A percentile compares a stretch with the other conserved stretches of the same genome.
phyloP scores from a whole-genome alignment of 2,797 vertebrate genomes.

The Centropyge bicolor region DNA sequence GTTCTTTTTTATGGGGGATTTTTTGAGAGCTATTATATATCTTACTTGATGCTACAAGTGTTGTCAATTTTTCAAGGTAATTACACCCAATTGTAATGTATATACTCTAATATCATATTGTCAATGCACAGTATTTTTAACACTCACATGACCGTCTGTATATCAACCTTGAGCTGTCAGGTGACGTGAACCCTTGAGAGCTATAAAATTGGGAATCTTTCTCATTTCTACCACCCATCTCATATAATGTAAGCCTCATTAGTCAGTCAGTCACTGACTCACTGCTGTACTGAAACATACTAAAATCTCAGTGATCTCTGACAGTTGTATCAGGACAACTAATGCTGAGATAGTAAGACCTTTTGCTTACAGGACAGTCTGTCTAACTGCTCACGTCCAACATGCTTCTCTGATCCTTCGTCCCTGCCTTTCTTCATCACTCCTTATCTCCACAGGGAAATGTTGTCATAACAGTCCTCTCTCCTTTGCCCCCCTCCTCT shows the following conservation, averaged over 20 bases:
- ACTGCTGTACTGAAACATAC: not conserved
- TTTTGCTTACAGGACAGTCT: conserved; percentile 6
- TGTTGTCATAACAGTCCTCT: conserved; percentile 16
- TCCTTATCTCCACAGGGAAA: conserved; percentile 33
- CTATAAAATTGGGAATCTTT: not conserved
- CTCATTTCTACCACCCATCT: not conserved
- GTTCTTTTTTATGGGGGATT: too few species aligned
- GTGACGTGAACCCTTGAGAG: too few species aligned
- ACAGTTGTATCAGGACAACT: not conserved
- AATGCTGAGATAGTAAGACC: not conserved
- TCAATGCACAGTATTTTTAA: not conserved
- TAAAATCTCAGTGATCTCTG: not conserved
- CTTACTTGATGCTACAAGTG: too few species aligned
- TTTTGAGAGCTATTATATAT: too few species aligned
- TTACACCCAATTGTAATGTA: too few species aligned
- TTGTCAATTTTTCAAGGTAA: too few species aligned
- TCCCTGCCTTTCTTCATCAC: conserved; percentile 36
- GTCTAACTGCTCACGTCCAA: conserved; percentile 12
- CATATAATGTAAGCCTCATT: not conserved
- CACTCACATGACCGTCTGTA: not conserved
- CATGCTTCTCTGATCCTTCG: conserved; percentile 31
- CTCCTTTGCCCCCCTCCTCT: not conserved
- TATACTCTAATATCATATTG: too few species aligned
- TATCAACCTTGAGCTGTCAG: too few species aligned
- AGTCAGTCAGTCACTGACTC: not conserved